Evolutionary conservation across 1,140 invertebrate species (phyloP).

Genomic region (Stegodyphus dumicola): DNA sequence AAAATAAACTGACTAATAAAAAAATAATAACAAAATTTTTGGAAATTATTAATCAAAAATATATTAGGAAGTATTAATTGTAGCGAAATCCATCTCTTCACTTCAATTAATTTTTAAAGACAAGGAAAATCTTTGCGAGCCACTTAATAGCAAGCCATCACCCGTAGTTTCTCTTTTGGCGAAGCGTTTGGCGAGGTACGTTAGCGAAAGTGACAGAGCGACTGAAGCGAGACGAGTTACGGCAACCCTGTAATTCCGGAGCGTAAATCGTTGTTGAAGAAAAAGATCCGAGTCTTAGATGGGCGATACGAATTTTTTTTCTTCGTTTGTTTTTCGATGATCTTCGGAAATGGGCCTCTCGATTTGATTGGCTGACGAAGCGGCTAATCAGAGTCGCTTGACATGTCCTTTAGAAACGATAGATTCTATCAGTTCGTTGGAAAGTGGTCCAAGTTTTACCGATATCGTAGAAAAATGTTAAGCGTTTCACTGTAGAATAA

Average conservation of each 20-base stretch:
- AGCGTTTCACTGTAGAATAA: background rate
- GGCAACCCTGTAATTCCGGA: constrained; percentile 36
- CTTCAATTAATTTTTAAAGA: too few relatives aligned
- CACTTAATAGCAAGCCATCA: too few relatives aligned
- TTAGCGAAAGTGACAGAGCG: too few relatives aligned
- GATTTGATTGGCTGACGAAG: constrained; percentile 55
- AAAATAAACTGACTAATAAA: too few relatives aligned
- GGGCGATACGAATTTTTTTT: constrained; percentile 22
- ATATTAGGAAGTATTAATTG: too few relatives aligned
- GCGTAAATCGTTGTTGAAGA: constrained; percentile 33
- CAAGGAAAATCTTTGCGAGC: too few relatives aligned
- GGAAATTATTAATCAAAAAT: too few relatives aligned
- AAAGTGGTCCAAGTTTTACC: constrained; percentile 8
- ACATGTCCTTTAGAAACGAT: constrained; percentile 21
- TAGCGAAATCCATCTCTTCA: too few relatives aligned
- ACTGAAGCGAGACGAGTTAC: background rate
- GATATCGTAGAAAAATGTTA: background rate
- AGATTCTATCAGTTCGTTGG: constrained; percentile 6
- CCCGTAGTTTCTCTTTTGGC: too few relatives aligned
- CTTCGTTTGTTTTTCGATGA: constrained; percentile 47
- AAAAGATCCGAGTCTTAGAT: constrained; percentile 31
- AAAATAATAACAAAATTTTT: too few relatives aligned
- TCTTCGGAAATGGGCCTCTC: constrained; percentile 54
- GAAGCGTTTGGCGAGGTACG: too few relatives aligned
- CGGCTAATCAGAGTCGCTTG: constrained; percentile 49